Conservation (phyloP, 2,888 invertebrate genomes). For the Synanthedon formicaeformis region DNA sequence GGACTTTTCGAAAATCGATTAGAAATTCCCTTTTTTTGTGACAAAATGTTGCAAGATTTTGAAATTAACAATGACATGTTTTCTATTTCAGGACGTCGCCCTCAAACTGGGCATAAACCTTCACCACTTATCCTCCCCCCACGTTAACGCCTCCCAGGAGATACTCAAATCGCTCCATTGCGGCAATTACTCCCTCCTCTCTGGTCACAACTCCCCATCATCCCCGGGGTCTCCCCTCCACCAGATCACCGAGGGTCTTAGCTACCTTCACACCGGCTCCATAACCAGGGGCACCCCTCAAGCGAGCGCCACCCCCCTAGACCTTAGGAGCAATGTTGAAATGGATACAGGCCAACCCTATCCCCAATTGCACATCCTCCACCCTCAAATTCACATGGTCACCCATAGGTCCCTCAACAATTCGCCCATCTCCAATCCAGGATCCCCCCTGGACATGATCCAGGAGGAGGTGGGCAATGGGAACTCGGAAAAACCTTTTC, state of each 20-base stretch:
- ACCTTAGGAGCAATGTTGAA: constrained; percentile 63
- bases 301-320: constrained; percentile 65
- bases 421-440: constrained; percentile 73
- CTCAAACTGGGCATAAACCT: constrained; percentile 66
- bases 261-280: constrained; percentile 81
- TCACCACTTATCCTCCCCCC: constrained; percentile 37
- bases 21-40: too few relatives aligned
- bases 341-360: constrained; percentile 56
- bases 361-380: constrained; percentile 43
- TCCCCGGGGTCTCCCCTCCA: constrained; percentile 69
- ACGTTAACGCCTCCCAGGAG: constrained; percentile 42
- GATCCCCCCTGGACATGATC: constrained; percentile 82
- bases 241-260: constrained; percentile 77
- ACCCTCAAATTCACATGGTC: constrained; percentile 52
- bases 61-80: background rate
- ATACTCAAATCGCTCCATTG: constrained; percentile 35
- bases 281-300: constrained; percentile 75
- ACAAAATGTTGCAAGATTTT: too few relatives aligned
- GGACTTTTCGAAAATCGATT: too few relatives aligned
- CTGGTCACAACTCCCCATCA: constrained; percentile 35
- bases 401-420: constrained; percentile 71
- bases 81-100: constrained; percentile 49
- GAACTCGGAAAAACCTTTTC: constrained; percentile 24
- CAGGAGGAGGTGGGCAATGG: constrained; percentile 73
- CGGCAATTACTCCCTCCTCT: constrained; percentile 32